Conservation (phyloP, 2,888 invertebrate species). For the Cyclophora punctaria region DNA sequence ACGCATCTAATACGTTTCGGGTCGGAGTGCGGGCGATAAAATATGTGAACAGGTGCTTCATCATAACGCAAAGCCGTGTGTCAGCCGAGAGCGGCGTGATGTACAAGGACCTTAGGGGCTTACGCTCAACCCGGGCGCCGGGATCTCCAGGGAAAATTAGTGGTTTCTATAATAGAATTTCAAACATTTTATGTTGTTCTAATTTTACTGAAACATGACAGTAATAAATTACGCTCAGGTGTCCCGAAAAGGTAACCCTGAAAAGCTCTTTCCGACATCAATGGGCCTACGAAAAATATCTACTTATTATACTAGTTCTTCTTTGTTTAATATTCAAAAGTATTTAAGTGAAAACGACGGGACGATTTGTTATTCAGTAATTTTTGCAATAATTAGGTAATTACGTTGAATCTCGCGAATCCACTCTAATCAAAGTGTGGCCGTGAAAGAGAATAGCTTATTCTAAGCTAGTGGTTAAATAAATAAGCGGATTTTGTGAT, state of each 20-base stretch:
- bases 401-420: constrained; percentile 43
- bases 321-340: no score
- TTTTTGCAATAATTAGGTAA: constrained; percentile 48
- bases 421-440: constrained; percentile 44
- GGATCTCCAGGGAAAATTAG: constrained; percentile 48
- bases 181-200: constrained; percentile 23
- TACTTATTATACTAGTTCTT: no score
- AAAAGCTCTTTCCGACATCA: no score
- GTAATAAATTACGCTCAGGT: neutral
- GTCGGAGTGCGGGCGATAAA: constrained; percentile 58
- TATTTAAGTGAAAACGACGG: constrained; percentile 19
- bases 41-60: constrained; percentile 69
- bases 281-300: no score
- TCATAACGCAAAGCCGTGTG: constrained; percentile 66
- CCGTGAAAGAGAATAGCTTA: constrained; percentile 64
- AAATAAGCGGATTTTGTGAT: no score
- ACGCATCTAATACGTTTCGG: constrained; percentile 51
- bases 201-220: constrained; percentile 9
- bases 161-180: constrained; percentile 52
- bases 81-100: constrained; percentile 57
- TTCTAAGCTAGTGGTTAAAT: constrained; percentile 18
- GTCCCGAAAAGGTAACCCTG: neutral
- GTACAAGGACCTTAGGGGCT: constrained; percentile 62
- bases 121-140: constrained; percentile 36
- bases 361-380: constrained; percentile 37